Base-by-base conservation (phyloP, 2,797 vertebrate species). In the Sebastes hubbsi region DNA sequence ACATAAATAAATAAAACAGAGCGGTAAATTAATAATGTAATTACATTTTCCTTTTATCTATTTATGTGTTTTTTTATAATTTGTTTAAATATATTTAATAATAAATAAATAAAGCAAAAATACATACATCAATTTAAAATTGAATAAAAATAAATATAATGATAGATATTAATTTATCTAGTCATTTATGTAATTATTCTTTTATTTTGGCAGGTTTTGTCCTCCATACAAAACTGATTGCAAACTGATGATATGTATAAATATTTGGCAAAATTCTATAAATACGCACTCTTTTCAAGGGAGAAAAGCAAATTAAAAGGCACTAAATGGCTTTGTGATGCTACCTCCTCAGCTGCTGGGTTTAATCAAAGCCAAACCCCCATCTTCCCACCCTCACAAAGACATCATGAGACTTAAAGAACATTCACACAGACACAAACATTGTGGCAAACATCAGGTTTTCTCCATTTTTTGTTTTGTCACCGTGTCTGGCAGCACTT, bases 401-500 rank as follows among this genome's bases (percentile, higher is more conserved):
- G 6, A 62, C 14, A 36, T 46, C 13, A 71, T 30, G 27, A 34
- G 66, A 66, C 36, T 20, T n/a, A 11, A 65, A 20, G 6, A 18
- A 4, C 55, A 77, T 3, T 16, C 24, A 32, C 77, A 72, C 61
- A 76, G 16, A 82, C 36, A 59, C 54, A 83, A 29, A 68, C 52
- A 64, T 5, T 55, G 49, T 65, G 4, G 63, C 89, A 93, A 91
- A 90, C 89, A 91, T 86, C 83, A 88, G 87, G 71, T 88, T 89
- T 92, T 92, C 87, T 87, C 83, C 72, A 56, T 63, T 49, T 46
- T 38, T 20, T 4, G 1, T 52, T 76, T 30, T 77, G 83, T 87
- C 88, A 83, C 85, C 25, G 2, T 54, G 67, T 79, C 83, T 83
- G 74, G 67, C 76, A 82, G 73, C 86, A 94, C 93, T 92, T 94